Percentiles rank a stretch among this genome's conserved stretches.
Conservation (phyloP, 2,113 vertebrate species). For the Gavialis gangeticus region DNA sequence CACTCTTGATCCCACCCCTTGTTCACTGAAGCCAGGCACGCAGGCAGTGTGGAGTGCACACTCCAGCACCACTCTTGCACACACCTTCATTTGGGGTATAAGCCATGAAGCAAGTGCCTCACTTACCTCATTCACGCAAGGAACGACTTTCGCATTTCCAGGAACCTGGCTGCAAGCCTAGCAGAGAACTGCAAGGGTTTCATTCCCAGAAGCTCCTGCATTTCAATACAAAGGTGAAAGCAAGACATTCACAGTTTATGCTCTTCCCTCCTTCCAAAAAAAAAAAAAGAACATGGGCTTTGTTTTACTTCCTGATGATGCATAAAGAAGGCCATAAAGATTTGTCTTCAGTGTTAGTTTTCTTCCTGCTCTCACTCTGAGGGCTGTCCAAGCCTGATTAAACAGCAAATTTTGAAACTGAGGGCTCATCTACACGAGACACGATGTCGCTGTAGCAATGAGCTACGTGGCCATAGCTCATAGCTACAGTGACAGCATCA, state of each 20-base stretch:
- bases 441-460: too few species aligned
- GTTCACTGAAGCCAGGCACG: too few species aligned
- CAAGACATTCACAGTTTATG: neutral
- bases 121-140: accelerated
- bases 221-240: neutral
- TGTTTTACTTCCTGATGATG: neutral
- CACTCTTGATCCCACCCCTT: too few species aligned
- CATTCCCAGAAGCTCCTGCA: accelerated
- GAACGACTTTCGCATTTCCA: neutral
- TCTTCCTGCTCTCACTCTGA: accelerated
- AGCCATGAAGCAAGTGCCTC: accelerated
- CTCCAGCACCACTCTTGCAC: too few species aligned
- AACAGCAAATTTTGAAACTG: neutral
- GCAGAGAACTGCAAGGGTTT: neutral
- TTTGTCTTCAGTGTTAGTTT: accelerated
- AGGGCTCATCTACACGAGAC: neutral
- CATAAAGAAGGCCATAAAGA: neutral
- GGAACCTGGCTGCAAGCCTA: neutral
- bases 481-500: too few species aligned
- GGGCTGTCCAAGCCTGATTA: neutral
- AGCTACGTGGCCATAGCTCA: too few species aligned
- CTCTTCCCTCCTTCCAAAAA: neutral
- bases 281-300: neutral
- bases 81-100: too few species aligned
- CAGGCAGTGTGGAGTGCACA: too few species aligned